Conservation (phyloP, 1,140 invertebrate genomes). For the Heliconius nattereri region DNA sequence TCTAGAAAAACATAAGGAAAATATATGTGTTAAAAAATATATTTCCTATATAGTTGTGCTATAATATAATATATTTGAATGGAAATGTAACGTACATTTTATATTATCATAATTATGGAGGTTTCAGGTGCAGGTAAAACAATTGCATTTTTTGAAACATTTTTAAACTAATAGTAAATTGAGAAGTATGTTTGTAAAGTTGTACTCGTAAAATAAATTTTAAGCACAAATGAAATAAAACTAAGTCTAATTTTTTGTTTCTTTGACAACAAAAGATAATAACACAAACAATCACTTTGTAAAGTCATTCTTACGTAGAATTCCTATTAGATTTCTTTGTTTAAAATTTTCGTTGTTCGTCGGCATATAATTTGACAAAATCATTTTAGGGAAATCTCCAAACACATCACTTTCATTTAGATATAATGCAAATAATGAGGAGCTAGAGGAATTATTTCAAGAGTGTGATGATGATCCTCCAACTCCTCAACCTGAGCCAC, state of each 20-base stretch:
- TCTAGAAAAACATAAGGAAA: constrained; percentile 25
- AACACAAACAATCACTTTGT: constrained; percentile 37
- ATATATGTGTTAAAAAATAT: background rate
- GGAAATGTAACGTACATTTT: constrained; percentile 1
- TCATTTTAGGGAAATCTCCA: constrained; percentile 84
- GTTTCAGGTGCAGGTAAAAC: constrained; percentile 56
- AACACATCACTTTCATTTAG: constrained; percentile 85
- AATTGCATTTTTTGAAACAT: background rate
- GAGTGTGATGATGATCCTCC: constrained; percentile 83
- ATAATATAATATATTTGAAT: constrained; percentile 7
- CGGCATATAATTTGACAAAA: constrained; percentile 1
- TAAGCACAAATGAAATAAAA: background rate
- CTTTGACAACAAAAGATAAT: constrained; percentile 64
- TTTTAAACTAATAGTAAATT: background rate
- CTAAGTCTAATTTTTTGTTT: constrained; percentile 40
- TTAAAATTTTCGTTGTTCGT: background rate
- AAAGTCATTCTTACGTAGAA: constrained; percentile 18
- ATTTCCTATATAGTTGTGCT: background rate
- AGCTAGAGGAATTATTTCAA: constrained; percentile 85
- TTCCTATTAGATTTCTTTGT: constrained; percentile 10
- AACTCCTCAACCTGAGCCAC: constrained; percentile 76
- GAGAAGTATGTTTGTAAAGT: background rate
- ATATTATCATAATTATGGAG: constrained; percentile 51
- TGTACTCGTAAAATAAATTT: background rate
- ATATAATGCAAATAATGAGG: constrained; percentile 87